phyloP scores from a whole-genome alignment of 2,797 vertebrate genomes.

The Okamejei kenojei region DNA sequence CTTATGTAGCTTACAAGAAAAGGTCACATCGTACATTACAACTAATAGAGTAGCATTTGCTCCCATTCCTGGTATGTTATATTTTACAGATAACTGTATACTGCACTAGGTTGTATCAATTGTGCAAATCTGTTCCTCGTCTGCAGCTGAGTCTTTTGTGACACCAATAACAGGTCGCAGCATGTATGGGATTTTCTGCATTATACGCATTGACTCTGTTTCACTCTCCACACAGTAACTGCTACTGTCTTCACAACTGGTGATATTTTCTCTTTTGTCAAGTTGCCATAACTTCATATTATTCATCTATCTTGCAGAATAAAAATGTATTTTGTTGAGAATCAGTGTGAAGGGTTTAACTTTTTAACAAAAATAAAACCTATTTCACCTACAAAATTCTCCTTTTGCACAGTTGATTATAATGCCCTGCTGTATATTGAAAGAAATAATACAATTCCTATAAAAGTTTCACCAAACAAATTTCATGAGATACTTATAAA shows the following conservation, averaged over 20 bases:
- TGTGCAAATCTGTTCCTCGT: slow-evolving; percentile 59
- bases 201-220: slow-evolving; percentile 36
- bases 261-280: slow-evolving; percentile 37
- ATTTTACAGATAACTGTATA: slow-evolving; percentile 41
- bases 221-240: slow-evolving; percentile 32
- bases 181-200: slow-evolving; percentile 55
- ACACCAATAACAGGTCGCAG: slow-evolving; percentile 48
- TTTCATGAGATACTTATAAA: not conserved
- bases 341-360: slow-evolving; percentile 37
- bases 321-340: slow-evolving; percentile 69
- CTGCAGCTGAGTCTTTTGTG: slow-evolving; percentile 39
- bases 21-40: slow-evolving; percentile 27
- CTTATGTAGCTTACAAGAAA: slow-evolving; percentile 67
- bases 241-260: slow-evolving; percentile 35
- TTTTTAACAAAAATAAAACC: slow-evolving; percentile 34
- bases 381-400: not conserved
- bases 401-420: slow-evolving; percentile 10
- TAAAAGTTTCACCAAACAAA: not conserved
- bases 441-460: not conserved
- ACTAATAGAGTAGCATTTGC: slow-evolving; percentile 27
- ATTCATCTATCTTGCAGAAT: slow-evolving; percentile 66
- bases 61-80: slow-evolving; percentile 32
- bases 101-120: slow-evolving; percentile 65
- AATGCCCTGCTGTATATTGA: not conserved
- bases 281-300: slow-evolving; percentile 55